Conservation (phyloP, 2,888 invertebrate species). For the Gryllus longicercus region DNA sequence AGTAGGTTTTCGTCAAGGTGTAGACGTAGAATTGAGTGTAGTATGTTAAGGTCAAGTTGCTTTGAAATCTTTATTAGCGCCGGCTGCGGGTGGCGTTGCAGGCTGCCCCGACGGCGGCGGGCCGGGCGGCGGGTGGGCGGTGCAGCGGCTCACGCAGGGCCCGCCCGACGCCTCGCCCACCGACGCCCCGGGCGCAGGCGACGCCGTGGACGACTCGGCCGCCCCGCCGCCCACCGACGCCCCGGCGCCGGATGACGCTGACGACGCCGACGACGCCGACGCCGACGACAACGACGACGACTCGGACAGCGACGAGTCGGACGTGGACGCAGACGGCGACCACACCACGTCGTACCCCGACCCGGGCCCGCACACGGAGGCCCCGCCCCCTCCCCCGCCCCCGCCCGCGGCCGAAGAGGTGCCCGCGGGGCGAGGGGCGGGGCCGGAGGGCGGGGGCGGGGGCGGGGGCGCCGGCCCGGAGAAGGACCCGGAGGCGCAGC, state of each 20-base stretch:
- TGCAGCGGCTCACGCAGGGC: neutral
- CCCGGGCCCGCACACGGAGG: neutral
- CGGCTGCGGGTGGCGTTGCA: neutral
- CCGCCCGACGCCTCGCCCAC: neutral
- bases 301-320: constrained; percentile 39
- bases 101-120: neutral
- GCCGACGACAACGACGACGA: neutral
- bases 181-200: neutral
- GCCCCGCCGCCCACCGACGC: neutral
- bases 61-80: no score
- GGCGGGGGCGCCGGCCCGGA: neutral
- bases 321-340: constrained; percentile 69
- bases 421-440: neutral
- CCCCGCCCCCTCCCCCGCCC: neutral
- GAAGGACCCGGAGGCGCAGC: neutral
- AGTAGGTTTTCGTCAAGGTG: no score
- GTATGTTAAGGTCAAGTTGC: no score
- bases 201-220: neutral
- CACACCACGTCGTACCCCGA: constrained; percentile 11
- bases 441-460: neutral
- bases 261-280: neutral
- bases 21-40: no score
- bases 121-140: neutral
- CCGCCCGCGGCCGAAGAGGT: neutral
- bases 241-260: neutral